Percentiles rank a stretch among this genome's conserved stretches.
Conservation (phyloP, 2,113 vertebrate species). For the Isurus oxyrinchus region DNA sequence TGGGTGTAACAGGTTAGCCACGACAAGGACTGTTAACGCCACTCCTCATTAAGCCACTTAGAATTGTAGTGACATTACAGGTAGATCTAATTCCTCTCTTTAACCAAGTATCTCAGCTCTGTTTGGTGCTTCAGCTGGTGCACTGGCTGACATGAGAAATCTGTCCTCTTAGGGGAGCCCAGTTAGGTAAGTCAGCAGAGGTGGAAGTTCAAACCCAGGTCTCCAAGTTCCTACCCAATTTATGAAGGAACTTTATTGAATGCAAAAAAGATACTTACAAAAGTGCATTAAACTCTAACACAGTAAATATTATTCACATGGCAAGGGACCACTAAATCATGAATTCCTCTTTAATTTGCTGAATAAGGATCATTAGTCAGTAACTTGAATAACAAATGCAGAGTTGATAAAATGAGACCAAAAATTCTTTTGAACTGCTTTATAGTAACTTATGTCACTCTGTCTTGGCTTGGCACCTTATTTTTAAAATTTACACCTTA, state of each 20-base stretch:
- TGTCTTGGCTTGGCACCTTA: neutral
- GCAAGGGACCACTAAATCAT: neutral
- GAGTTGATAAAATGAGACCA: neutral
- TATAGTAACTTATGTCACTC: neutral
- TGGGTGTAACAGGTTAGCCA: neutral
- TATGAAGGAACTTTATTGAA: neutral
- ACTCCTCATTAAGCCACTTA: neutral
- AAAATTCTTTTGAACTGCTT: neutral
- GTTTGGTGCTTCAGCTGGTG: neutral
- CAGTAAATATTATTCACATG: neutral
- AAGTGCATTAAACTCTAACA: neutral
- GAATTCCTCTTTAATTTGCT: neutral
- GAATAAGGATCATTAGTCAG: neutral
- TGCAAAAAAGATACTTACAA: neutral
- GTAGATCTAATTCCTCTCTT: neutral
- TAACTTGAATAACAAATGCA: too few relatives aligned
- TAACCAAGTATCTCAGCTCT: neutral
- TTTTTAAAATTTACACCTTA: neutral
- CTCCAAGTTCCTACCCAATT: neutral
- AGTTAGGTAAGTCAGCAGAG: neutral
- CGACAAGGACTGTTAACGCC: neutral
- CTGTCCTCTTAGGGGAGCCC: neutral
- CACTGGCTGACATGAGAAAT: neutral
- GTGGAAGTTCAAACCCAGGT: neutral
- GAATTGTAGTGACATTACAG: neutral